phyloP scores from a whole-genome alignment of 1,140 invertebrate genomes.

The Archivesica marissinica region DNA sequence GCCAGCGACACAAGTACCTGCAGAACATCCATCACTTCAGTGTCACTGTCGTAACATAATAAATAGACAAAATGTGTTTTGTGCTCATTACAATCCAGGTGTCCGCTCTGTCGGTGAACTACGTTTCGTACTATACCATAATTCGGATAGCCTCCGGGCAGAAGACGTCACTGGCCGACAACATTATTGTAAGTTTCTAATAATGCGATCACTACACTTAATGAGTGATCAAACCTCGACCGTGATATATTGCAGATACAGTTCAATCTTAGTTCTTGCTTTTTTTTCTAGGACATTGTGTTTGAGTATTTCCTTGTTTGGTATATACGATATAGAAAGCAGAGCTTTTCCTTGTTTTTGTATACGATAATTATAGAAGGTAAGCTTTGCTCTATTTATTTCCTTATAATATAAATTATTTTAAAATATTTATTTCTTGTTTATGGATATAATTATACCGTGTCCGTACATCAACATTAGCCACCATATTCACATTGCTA shows the following conservation, averaged over 20 bases:
- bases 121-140: constrained; percentile 35
- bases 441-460: too few species aligned
- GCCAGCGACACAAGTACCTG: too few species aligned
- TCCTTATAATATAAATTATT: not conserved
- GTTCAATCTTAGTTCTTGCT: not conserved
- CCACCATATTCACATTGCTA: too few species aligned
- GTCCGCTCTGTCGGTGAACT: constrained; percentile 8
- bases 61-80: constrained; percentile 50
- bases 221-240: constrained; percentile 21
- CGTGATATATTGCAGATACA: not conserved
- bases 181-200: constrained; percentile 11
- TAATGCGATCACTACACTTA: constrained; percentile 37
- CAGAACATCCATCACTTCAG: too few species aligned
- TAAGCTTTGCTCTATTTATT: not conserved
- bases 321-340: not conserved
- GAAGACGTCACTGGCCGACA: constrained; percentile 17
- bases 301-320: not conserved
- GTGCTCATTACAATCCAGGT: constrained; percentile 32
- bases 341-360: too few species aligned
- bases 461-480: too few species aligned
- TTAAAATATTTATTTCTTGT: not conserved
- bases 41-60: too few species aligned
- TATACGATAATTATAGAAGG: not conserved
- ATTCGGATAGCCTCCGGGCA: constrained; percentile 36
- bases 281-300: not conserved